Conservation (phyloP, 2,113 vertebrate genomes). For the Gopherus flavomarginatus region DNA sequence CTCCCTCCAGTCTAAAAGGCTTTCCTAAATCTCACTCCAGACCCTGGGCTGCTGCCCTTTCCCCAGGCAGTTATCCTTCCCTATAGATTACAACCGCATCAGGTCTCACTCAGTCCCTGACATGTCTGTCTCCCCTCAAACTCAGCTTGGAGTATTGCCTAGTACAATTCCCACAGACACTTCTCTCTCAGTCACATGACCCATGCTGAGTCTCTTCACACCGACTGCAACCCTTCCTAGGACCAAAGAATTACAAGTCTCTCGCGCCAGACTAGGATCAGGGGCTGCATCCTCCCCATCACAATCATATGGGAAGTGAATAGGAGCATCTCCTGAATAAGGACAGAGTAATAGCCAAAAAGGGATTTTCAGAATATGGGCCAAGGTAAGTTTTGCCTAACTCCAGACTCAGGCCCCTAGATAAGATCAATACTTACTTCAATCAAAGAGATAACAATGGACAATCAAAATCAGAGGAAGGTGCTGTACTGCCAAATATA, state of each 20-base stretch:
- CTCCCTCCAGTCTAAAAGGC: not conserved
- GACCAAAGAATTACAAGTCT: not conserved
- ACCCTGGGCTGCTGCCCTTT: no score
- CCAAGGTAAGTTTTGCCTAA: accelerated
- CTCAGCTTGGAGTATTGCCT: not conserved
- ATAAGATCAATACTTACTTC: accelerated
- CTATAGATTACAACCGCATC: not conserved
- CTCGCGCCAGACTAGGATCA: accelerated
- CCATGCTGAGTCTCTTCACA: no score
- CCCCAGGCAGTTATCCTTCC: not conserved
- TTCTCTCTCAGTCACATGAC: no score
- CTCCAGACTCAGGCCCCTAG: accelerated
- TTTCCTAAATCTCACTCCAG: not conserved
- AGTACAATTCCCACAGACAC: not conserved
- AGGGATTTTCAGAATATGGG: not conserved
- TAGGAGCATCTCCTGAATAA: accelerated
- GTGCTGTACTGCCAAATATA: not conserved
- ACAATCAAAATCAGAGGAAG: not conserved
- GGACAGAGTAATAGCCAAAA: not conserved
- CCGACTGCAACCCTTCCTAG: not conserved
- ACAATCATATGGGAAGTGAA: not conserved
- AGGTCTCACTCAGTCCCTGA: not conserved
- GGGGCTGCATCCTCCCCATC: accelerated
- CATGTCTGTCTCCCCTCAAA: no score
- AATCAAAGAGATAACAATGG: not conserved